phyloP scores from a whole-genome alignment of 2,888 invertebrate genomes.

The Halictus quadricinctus region DNA sequence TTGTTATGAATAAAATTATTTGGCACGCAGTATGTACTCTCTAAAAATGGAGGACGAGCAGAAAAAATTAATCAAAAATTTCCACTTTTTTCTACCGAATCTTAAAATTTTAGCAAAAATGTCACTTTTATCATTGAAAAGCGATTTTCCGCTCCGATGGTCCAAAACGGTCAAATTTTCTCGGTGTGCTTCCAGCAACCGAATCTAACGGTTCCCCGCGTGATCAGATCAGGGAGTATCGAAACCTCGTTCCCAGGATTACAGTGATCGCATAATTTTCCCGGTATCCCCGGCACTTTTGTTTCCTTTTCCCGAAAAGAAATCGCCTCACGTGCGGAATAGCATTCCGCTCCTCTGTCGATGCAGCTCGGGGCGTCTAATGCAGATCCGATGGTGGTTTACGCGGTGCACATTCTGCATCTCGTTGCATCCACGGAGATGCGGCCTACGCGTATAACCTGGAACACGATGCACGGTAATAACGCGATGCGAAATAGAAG shows the following conservation, averaged over 20 bases:
- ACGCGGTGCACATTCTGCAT: conserved; percentile 26
- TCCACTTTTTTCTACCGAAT: not conserved
- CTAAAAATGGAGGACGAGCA: no score
- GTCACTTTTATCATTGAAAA: not conserved
- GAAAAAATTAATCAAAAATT: no score
- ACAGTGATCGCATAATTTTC: conserved; percentile 50
- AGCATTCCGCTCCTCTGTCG: conserved; percentile 26
- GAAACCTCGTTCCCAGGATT: conserved; percentile 45
- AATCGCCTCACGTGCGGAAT: conserved; percentile 40
- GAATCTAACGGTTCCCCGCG: conserved; percentile 16
- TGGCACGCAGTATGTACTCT: no score
- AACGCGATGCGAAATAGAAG: conserved; percentile 51
- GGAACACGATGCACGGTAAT: conserved; percentile 45
- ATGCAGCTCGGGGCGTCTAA: conserved; percentile 25
- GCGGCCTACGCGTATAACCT: conserved; percentile 40
- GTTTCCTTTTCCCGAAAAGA: conserved; percentile 28
- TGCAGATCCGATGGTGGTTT: conserved; percentile 43
- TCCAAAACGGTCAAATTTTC: not conserved
- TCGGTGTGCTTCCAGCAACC: not conserved
- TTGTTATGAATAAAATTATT: no score
- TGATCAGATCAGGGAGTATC: conserved; percentile 2
- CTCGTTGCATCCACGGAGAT: conserved; percentile 12
- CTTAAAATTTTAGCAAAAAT: not conserved
- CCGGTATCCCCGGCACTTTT: conserved; percentile 24
- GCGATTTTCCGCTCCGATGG: not conserved